Evolutionary conservation across 2,113 vertebrate species (phyloP), one percentile per base, ranked within the genome.

Genomic region (Datnioides undecimradiatus): DNA sequence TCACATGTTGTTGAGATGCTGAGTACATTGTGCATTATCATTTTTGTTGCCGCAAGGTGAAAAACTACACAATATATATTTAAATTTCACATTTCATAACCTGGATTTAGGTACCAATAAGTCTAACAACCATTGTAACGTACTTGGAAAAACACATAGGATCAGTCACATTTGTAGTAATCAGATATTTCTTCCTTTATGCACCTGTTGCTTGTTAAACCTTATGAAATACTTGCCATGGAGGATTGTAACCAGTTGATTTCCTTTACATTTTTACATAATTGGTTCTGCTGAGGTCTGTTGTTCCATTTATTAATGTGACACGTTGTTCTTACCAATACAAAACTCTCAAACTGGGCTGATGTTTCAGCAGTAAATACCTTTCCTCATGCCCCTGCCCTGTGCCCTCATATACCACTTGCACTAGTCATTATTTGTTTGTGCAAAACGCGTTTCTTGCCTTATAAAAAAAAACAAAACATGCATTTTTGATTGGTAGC

Each of bases 301-400:
- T 71, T 86, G 69, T 86, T 79, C 70, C 63, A 58, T 83, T 76
- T 73, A 54, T 82, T 82, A 76, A 85, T 84, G 62, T 86, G 75
- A 68, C 76, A 79, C 79, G 64, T 85, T 86, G 45, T 68, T 49
- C 84, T 78, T 65, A 23, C 19, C 10, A 55, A 79, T 40, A 45
- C 63, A 57, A 57, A 73, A 63, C 27, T 55, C 40, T 77, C 43
- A 31, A 27, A 34, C 73, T 55, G 4, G 14, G 69, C 52, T 58
- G 49, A n/a, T 51, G 58, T 73, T 75, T 87, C 45, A 43, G 48
- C 52, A 62, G 73, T 81, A 78, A 87, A 83, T 82, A 76, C 54
- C 55, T 63, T 16, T 64, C 23, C 41, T 83, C 52, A 72, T 3
- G 5, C 58, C 38, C 60, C 40, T 57, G 38, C 60, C 79, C 68